These are phyloP conservation scores for Australoheros facetus DNA, from an alignment of 2,797 vertebrate species.

Conservation along the genomic window DNA sequence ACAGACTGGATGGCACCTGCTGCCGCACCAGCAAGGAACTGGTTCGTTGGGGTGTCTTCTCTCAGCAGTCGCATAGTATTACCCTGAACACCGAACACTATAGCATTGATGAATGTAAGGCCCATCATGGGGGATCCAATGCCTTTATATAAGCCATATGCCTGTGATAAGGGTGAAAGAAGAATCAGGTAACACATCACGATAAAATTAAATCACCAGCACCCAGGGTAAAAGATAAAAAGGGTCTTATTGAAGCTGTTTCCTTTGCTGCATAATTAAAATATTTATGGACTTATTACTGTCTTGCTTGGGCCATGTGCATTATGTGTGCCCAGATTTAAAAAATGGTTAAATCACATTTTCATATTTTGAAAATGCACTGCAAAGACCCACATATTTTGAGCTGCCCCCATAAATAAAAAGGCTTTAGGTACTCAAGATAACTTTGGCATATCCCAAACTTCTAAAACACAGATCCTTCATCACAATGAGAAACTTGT, in stretches of 20 bases:
- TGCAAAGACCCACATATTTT: not conserved
- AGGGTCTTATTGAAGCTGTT: not conserved
- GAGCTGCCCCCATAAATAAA: not conserved
- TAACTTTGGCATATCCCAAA: not conserved
- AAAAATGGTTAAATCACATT: not conserved
- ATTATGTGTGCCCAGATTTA: no score
- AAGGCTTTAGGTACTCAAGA: not conserved
- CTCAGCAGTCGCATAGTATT: constrained; percentile 88
- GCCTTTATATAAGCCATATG: constrained; percentile 94
- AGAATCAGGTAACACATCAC: not conserved
- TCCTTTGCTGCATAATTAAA: not conserved
- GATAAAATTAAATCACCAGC: not conserved
- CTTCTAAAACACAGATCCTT: not conserved
- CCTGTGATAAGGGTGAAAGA: constrained; percentile 69
- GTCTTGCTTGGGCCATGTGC: no score
- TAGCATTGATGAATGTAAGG: constrained; percentile 96
- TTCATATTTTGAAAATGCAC: not conserved
- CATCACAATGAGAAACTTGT: not conserved
- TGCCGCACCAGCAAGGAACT: constrained; percentile 93
- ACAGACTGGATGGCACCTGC: constrained; percentile 93
- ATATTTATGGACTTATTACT: no score
- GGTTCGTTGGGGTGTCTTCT: constrained; percentile 90
- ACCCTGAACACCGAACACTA: constrained; percentile 96
- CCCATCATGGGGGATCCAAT: constrained; percentile 99
- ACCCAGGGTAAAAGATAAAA: not conserved